A percentile compares a stretch with the other conserved stretches of the same genome.
phyloP scores from a whole-genome alignment of 2,113 vertebrate species.

The Ahaetulla prasina region DNA sequence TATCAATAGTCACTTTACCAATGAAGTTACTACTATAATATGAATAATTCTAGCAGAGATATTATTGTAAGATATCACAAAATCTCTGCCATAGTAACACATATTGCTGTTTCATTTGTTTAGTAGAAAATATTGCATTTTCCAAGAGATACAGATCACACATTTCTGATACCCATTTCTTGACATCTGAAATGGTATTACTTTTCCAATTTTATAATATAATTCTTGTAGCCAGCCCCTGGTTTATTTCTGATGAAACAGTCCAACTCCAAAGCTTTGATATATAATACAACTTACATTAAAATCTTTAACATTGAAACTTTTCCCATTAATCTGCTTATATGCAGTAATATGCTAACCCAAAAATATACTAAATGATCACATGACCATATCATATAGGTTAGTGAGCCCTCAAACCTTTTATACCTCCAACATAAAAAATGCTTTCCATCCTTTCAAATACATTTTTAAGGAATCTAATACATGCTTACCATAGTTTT shows the following conservation, averaged over 20 bases:
- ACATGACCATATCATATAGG: neutral
- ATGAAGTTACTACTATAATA: no score
- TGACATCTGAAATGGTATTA: neutral
- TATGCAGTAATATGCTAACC: neutral
- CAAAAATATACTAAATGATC: neutral
- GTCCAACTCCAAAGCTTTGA: neutral
- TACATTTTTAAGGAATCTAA: neutral
- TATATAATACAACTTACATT: no score
- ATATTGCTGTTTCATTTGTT: no score
- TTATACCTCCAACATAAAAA: neutral
- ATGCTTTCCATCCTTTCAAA: neutral
- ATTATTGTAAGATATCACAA: no score
- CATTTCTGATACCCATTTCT: no score
- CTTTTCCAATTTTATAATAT: neutral
- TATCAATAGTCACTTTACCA: no score
- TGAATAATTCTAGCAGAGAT: no score
- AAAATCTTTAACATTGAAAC: neutral
- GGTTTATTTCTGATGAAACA: neutral
- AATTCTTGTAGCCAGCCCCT: neutral
- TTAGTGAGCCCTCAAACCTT: neutral
- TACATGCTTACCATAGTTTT: neutral
- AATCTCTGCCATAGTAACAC: no score
- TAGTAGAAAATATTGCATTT: no score
- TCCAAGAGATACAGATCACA: no score
- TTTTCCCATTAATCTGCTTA: neutral